Percentiles rank a stretch among this genome's conserved stretches.
These are phyloP conservation scores for Drosophila suzukii DNA, from an alignment of 1,140 invertebrate species.

Conservation along the genomic window DNA sequence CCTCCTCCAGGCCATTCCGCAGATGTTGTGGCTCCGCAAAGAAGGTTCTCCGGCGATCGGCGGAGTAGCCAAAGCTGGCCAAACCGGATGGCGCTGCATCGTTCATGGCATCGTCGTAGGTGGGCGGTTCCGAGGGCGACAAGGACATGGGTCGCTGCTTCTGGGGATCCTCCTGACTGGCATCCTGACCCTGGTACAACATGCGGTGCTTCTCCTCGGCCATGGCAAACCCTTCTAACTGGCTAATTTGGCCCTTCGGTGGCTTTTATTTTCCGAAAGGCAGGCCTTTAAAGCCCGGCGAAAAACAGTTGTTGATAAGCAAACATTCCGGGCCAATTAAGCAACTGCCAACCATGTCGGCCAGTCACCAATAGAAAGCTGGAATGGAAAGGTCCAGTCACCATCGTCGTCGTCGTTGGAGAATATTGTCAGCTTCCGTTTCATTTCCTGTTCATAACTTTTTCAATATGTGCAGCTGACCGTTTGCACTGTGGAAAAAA, in stretches of 20 bases:
- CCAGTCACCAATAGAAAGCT: constrained; percentile 8
- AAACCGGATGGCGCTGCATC: neutral
- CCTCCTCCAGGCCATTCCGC: constrained; percentile 5
- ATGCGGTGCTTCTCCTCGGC: constrained; percentile 59
- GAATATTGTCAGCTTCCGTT: constrained; percentile 55
- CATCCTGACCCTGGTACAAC: constrained; percentile 59
- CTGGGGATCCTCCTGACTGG: constrained; percentile 16
- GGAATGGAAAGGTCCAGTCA: neutral
- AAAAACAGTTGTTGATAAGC: constrained; percentile 61
- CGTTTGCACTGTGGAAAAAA: neutral
- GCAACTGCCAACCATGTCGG: constrained; percentile 5
- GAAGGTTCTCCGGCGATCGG: constrained; percentile 24
- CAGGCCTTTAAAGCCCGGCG: neutral
- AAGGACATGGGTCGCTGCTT: neutral
- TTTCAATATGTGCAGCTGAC: constrained; percentile 54
- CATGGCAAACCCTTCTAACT: constrained; percentile 45
- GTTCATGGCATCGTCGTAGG: constrained; percentile 47
- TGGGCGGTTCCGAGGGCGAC: constrained; percentile 31
- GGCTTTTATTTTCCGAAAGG: constrained; percentile 16
- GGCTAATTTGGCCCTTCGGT: neutral
- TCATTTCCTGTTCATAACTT: constrained; percentile 66
- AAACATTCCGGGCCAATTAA: constrained; percentile 25
- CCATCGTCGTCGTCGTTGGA: constrained; percentile 2
- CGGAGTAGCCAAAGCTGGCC: too few relatives aligned
- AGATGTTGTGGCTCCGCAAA: constrained; percentile 26